Conservation (phyloP, 1,140 invertebrate genomes). For the Megalonaias nervosa region DNA sequence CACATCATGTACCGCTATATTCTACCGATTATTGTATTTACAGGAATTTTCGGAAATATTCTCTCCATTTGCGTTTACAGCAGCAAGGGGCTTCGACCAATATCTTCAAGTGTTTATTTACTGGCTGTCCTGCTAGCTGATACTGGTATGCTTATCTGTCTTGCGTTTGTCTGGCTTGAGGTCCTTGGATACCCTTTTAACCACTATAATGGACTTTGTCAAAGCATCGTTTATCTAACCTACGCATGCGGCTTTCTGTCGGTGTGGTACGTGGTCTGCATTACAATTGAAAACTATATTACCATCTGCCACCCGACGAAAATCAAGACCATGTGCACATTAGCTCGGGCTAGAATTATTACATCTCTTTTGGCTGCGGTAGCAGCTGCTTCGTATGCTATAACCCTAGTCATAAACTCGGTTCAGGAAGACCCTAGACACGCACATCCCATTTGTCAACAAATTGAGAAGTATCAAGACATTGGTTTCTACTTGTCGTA, state of each 20-base stretch:
- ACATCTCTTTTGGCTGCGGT: slow-evolving; percentile 73
- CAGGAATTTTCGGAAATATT: slow-evolving; percentile 44
- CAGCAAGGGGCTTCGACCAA: slow-evolving; percentile 32
- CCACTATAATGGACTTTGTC: slow-evolving; percentile 72
- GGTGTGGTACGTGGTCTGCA: slow-evolving; percentile 87
- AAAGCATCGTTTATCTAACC: slow-evolving; percentile 80
- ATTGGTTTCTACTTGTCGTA: slow-evolving; percentile 36
- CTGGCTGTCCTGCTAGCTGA: slow-evolving; percentile 47
- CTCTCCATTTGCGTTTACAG: slow-evolving; percentile 40
- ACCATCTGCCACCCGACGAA: slow-evolving; percentile 84
- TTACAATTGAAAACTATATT: slow-evolving; percentile 87
- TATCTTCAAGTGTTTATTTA: slow-evolving; percentile 50
- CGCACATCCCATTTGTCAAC: slow-evolving; percentile 9
- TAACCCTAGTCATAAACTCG: slow-evolving; percentile 32
- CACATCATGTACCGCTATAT: slow-evolving; percentile 34
- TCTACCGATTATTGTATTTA: slow-evolving; percentile 42
- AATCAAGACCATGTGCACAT: slow-evolving; percentile 82
- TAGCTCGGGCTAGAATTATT: slow-evolving; percentile 78
- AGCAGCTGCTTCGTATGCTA: slow-evolving; percentile 75
- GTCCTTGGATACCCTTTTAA: slow-evolving; percentile 35
- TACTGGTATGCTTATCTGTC: slow-evolving; percentile 40
- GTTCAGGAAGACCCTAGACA: slow-evolving; percentile 1
- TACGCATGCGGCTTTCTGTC: slow-evolving; percentile 82
- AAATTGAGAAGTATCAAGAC: slow-evolving; percentile 13
- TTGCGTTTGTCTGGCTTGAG: slow-evolving; percentile 50